Evolutionary conservation across 2,113 vertebrate genomes (phyloP), one percentile per base, ranked within the genome.

Genomic region (Ammodytes marinus): DNA sequence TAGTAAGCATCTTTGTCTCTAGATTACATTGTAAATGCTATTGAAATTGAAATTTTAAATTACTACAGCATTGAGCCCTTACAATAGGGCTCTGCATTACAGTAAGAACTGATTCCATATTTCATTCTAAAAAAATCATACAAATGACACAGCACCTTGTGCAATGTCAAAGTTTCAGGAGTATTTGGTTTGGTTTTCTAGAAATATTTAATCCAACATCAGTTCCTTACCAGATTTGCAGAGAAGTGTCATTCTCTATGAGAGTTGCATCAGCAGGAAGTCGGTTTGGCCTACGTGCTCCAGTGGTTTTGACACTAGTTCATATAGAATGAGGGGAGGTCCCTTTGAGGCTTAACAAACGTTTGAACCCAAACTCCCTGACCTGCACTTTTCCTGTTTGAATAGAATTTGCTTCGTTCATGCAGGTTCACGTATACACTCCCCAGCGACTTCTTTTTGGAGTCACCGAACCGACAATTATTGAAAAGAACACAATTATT

Each of bases 321-420:
- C 74, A 80, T 82, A 79, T 61, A 82, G 64, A 1, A 71, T 57
- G 58, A 77, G 71, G 76, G 77, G 27, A 27, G 0, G 65, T 66
- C 55, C 60, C 72, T 69, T 15, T 19, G 37, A 46, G 47, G 69
- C 52, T 66, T 69, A 40, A 9, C 2, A 4, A 76, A 40, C 43
- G 70, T 76, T 27, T 54, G 3, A 8, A 58, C 47, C 40, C 5
- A 58, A 12, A 50, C 61, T 49, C 75, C 46, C 27, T 15, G 27
- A 2, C 27, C 27, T 27, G 27, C 27, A 37, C 5, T 39, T 40
- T 60, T 39, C 61, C 75, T 83, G 27, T 59, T 43, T 83, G 54
- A 75, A 61, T 63, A 35, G 15, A 5, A 4, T 57, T 19, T 4
- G n/a, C 63, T 59, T 70, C 60, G n/a, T 12, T 58, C 66, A 65